Percentiles rank a stretch among this genome's conserved stretches.
Conservation (phyloP, 2,888 invertebrate genomes). For the Synanthedon formicaeformis region DNA sequence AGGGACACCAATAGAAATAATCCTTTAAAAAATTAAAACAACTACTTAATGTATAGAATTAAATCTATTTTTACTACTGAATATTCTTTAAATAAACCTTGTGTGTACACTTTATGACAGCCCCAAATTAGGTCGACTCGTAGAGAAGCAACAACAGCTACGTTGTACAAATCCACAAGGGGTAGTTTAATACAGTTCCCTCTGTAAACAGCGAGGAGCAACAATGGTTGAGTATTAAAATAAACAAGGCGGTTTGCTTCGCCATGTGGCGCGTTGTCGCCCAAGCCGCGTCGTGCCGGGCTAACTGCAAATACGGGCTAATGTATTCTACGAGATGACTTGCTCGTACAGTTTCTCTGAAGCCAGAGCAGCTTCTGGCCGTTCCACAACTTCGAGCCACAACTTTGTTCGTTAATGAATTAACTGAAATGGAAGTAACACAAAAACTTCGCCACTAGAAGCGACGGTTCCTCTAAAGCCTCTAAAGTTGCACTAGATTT, state of each 20-base stretch:
- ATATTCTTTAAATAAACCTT: too few relatives aligned
- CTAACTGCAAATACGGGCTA: constrained; percentile 52
- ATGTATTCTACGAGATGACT: constrained; percentile 52
- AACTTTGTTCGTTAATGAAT: neutral
- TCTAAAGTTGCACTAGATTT: too few relatives aligned
- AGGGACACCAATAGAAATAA: too few relatives aligned
- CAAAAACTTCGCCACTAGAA: too few relatives aligned
- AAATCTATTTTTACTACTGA: too few relatives aligned
- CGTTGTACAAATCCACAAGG: constrained; percentile 40
- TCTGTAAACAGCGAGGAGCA: constrained; percentile 51
- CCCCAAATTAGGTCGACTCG: neutral
- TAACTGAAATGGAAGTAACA: neutral
- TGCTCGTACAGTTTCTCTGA: neutral
- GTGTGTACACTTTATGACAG: neutral
- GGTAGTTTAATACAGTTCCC: constrained; percentile 54
- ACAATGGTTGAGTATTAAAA: constrained; percentile 68
- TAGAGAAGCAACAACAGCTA: constrained; percentile 13
- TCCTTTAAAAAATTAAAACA: too few relatives aligned
- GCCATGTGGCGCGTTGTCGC: constrained; percentile 57
- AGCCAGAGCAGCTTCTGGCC: neutral
- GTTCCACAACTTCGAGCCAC: constrained; percentile 3
- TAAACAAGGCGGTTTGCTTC: constrained; percentile 50
- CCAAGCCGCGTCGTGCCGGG: constrained; percentile 44
- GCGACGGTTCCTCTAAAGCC: too few relatives aligned
- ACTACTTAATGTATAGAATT: too few relatives aligned